phyloP scores from a whole-genome alignment of 2,113 vertebrate genomes.

The Tiliqua scincoides region DNA sequence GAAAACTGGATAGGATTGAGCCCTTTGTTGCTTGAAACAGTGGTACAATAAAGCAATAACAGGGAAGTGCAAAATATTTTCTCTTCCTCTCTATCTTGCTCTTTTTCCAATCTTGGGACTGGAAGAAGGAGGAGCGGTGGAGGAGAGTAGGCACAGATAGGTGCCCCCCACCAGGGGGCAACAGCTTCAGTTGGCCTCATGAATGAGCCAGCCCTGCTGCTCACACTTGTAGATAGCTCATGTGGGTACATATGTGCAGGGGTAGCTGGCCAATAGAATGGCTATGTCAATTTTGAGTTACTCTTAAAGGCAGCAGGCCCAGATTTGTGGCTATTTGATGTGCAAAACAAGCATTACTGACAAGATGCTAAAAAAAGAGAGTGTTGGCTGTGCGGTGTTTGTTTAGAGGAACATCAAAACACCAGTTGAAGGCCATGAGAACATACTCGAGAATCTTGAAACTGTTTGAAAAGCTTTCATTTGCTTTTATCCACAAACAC shows the following conservation, averaged over 20 bases:
- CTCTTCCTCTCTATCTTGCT: not conserved
- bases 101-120: no score
- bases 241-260: no score
- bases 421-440: slow-evolving; percentile 10
- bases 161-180: no score
- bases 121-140: no score
- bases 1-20: no score
- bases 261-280: not conserved
- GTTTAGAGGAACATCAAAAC: not conserved
- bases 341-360: not conserved
- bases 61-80: not conserved
- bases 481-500: not conserved
- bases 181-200: no score
- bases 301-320: not conserved
- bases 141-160: no score
- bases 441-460: not conserved
- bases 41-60: no score
- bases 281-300: not conserved
- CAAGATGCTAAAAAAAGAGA: not conserved
- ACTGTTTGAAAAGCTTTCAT: not conserved
- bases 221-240: not conserved
- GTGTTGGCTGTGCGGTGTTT: not conserved
- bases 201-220: no score
- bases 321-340: not conserved
- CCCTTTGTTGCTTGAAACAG: no score